Percentiles rank a stretch among this genome's conserved stretches.
These are phyloP conservation scores for Quadroppia sp. DNA, from an alignment of 2,888 invertebrate species.

Conservation along the genomic window DNA sequence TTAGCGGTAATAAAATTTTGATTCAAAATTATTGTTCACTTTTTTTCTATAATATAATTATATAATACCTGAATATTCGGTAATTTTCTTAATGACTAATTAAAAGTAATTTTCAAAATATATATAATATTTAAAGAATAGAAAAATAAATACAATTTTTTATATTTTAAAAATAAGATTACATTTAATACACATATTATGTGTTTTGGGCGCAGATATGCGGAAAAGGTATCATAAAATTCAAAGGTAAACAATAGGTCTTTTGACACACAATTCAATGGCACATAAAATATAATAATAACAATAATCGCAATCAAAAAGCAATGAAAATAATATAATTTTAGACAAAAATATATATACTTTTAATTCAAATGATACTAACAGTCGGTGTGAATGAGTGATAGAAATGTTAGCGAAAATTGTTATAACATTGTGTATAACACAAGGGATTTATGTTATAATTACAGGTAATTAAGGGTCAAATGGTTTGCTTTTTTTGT, in stretches of 20 bases:
- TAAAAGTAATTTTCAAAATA: too few relatives aligned
- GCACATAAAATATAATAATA: too few relatives aligned
- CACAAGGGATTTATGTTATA: background rate
- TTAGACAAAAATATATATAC: background rate
- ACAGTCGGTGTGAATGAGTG: background rate
- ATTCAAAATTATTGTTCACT: too few relatives aligned
- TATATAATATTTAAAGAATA: too few relatives aligned
- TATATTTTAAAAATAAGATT: too few relatives aligned
- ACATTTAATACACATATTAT: background rate
- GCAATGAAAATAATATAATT: background rate
- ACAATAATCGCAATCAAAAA: too few relatives aligned
- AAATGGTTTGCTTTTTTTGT: too few relatives aligned
- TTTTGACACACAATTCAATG: background rate
- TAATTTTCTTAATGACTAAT: too few relatives aligned
- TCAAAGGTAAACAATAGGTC: background rate
- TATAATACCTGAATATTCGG: too few relatives aligned
- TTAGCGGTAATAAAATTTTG: too few relatives aligned
- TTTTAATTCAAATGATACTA: background rate
- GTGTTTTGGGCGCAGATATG: background rate
- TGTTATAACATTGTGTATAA: background rate
- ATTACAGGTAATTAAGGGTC: background rate
- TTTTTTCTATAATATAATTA: too few relatives aligned
- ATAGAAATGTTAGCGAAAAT: conserved; percentile 3
- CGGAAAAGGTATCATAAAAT: background rate
- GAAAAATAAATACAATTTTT: too few relatives aligned